Conservation (phyloP, 1,140 invertebrate species). For the Rhopalosiphum padi region DNA sequence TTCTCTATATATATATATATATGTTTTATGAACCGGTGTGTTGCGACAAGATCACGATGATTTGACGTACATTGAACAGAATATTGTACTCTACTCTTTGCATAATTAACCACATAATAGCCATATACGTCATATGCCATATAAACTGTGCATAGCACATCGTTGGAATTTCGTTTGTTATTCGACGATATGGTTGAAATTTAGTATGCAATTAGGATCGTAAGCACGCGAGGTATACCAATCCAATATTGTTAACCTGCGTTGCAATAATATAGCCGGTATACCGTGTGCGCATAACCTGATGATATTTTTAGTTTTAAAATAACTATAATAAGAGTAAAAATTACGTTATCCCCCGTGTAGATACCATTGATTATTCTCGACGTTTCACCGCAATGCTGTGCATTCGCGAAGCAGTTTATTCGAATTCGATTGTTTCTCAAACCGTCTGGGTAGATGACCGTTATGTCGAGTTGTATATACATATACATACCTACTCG, state of each 20-base stretch:
- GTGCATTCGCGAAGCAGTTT: background rate
- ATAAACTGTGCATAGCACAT: background rate
- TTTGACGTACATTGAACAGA: background rate
- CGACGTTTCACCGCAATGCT: background rate
- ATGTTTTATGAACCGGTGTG: background rate
- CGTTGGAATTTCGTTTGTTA: background rate
- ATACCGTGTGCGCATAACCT: background rate
- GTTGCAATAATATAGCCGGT: background rate
- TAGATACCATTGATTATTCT: background rate
- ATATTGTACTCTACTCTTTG: background rate
- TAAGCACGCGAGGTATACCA: background rate
- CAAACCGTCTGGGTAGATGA: conserved; percentile 26
- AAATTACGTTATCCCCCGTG: background rate
- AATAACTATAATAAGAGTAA: background rate
- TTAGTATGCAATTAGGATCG: background rate
- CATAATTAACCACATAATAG: background rate
- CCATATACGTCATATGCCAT: too few relatives aligned
- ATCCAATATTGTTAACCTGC: background rate
- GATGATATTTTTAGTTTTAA: background rate
- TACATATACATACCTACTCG: background rate
- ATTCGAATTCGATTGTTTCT: conserved; percentile 29
- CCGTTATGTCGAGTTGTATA: background rate
- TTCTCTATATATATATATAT: background rate
- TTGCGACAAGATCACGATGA: background rate
- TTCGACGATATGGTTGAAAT: background rate